These are phyloP conservation scores for Calcarius lapponicus DNA, from an alignment of 2,797 vertebrate species.

Conservation along the genomic window DNA sequence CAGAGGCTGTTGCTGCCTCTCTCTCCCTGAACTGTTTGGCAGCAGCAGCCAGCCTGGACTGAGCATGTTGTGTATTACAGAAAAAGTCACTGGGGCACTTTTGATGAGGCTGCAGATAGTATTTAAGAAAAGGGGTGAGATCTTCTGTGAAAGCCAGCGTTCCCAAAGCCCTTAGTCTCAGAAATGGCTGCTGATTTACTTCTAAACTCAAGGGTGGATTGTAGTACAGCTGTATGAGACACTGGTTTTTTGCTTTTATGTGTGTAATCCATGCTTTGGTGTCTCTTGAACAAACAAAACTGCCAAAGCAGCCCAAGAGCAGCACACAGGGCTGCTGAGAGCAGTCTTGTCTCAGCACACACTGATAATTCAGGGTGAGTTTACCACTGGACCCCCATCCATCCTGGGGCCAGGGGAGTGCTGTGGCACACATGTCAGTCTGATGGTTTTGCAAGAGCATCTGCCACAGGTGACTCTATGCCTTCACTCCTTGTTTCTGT, in stretches of 20 bases:
- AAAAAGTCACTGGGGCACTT: not conserved
- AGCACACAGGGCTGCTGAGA: not conserved
- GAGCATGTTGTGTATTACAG: not conserved
- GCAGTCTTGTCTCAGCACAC: not conserved
- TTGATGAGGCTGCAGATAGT: not conserved
- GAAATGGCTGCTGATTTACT: not conserved
- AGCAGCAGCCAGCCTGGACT: not conserved
- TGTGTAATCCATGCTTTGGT: not conserved
- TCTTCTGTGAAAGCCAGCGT: not conserved
- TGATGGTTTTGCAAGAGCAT: not conserved
- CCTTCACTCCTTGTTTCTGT: not conserved
- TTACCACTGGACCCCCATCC: not conserved
- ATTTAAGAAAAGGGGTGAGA: not conserved
- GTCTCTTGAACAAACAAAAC: not conserved
- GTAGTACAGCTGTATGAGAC: not conserved
- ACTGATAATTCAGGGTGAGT: not conserved
- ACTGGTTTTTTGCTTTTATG: not conserved
- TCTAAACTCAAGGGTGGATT: not conserved
- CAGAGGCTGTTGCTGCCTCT: not conserved
- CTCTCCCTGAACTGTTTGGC: not conserved
- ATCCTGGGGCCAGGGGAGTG: not conserved
- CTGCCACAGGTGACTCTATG: not conserved
- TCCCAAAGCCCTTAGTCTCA: not conserved
- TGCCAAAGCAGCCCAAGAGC: not conserved
- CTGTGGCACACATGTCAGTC: rapidly evolving